A percentile compares a stretch with the other conserved stretches of the same genome.
These are phyloP conservation scores for Ochropacha duplaris DNA, from an alignment of 2,888 invertebrate species.

Conservation along the genomic window DNA sequence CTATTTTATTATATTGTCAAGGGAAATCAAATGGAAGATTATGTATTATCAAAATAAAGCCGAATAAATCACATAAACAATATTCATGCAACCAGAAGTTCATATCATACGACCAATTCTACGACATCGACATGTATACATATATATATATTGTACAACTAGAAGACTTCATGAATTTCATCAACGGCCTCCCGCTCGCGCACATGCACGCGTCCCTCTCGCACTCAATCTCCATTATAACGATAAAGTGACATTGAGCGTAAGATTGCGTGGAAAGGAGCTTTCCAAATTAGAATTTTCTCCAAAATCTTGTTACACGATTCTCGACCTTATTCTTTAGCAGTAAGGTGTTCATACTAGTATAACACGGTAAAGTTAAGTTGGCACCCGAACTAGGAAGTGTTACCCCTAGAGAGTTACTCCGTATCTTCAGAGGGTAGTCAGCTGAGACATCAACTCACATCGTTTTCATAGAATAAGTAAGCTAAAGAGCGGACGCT, in stretches of 20 bases:
- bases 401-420: constrained; percentile 60
- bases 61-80: not conserved
- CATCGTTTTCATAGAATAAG: constrained; percentile 31
- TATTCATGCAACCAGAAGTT: constrained; percentile 12
- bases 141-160: no score
- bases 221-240: constrained; percentile 72
- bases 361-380: constrained; percentile 14
- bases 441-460: constrained; percentile 48
- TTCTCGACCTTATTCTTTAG: constrained; percentile 21
- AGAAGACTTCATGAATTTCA: constrained; percentile 68
- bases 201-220: constrained; percentile 37
- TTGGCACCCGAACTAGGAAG: constrained; percentile 54
- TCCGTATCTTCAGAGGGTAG: constrained; percentile 52
- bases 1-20: not conserved
- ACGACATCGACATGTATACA: constrained; percentile 48
- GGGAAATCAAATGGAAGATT: not conserved
- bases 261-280: constrained; percentile 66
- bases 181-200: constrained; percentile 42
- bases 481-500: not conserved
- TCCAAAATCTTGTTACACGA: constrained; percentile 13
- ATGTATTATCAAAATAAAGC: not conserved
- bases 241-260: constrained; percentile 78
- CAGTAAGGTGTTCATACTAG: constrained; percentile 13
- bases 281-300: constrained; percentile 20
- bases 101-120: constrained; percentile 22